Evolutionary conservation across 2,888 invertebrate genomes (phyloP).

Genomic region (Lasioglossum oenotherae): DNA sequence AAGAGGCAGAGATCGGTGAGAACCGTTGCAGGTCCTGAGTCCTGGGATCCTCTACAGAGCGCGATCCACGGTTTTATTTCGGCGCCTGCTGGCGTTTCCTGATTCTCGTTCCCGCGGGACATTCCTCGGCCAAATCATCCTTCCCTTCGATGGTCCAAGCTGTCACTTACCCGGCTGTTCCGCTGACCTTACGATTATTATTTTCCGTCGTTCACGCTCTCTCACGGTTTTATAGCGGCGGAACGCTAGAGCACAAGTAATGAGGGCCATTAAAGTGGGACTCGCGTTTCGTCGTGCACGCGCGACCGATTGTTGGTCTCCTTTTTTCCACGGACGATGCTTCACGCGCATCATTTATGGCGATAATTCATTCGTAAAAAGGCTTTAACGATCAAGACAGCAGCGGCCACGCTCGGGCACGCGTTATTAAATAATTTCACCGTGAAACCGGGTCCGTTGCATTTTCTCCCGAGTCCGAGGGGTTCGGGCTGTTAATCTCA

Average conservation of each 20-base stretch:
- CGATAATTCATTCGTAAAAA: conserved; percentile 47
- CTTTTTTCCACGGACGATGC: conserved; percentile 19
- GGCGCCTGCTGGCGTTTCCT: conserved; percentile 32
- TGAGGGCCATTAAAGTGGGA: conserved; percentile 29
- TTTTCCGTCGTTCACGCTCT: conserved; percentile 1
- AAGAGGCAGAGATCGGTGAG: not conserved
- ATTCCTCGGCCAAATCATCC: conserved; percentile 31
- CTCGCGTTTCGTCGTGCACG: conserved; percentile 26
- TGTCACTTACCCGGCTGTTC: conserved; percentile 23
- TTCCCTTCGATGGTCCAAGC: conserved; percentile 1
- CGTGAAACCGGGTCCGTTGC: not conserved
- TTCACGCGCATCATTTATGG: conserved; percentile 27
- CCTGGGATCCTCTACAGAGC: not conserved
- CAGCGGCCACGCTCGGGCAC: conserved; percentile 8
- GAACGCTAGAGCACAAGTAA: conserved; percentile 23
- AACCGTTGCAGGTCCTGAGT: not conserved
- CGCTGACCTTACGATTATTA: conserved; percentile 49
- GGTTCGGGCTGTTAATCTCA: conserved; percentile 10
- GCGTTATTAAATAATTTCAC: conserved; percentile 43
- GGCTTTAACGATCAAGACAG: conserved; percentile 28
- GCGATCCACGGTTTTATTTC: conserved; percentile 61
- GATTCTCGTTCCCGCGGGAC: conserved; percentile 24
- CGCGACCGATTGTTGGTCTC: conserved; percentile 30
- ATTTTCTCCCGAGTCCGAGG: not conserved
- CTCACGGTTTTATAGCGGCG: conserved; percentile 14